Conservation (phyloP, 2,888 invertebrate genomes). For the Gortyna flavago region DNA sequence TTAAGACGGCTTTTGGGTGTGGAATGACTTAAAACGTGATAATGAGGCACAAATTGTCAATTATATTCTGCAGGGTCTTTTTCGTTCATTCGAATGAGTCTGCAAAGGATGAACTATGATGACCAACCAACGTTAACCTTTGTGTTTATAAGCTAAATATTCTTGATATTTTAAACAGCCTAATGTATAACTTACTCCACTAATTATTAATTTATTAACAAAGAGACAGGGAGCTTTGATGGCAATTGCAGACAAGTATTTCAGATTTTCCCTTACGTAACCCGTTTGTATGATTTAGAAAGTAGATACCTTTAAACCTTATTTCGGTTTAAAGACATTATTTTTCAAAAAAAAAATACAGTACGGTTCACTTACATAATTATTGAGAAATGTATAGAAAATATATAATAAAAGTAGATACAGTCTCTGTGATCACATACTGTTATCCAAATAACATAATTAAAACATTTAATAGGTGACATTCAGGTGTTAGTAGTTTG, state of each 20-base stretch:
- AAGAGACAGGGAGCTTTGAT: neutral
- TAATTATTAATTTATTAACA: neutral
- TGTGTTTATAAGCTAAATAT: neutral
- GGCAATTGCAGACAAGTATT: neutral
- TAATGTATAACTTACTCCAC: neutral
- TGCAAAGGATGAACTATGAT: neutral
- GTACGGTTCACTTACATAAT: no score
- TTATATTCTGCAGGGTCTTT: neutral
- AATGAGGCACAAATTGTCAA: slow-evolving; percentile 18
- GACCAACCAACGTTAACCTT: neutral
- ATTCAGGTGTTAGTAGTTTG: no score
- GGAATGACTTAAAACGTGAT: slow-evolving; percentile 7
- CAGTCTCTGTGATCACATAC: no score
- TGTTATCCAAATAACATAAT: no score
- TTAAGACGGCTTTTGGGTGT: slow-evolving; percentile 25
- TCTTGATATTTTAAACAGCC: neutral
- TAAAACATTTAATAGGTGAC: no score
- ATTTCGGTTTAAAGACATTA: no score
- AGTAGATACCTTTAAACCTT: no score
- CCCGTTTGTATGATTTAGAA: neutral
- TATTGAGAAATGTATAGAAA: no score
- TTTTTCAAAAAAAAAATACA: no score
- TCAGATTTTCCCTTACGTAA: neutral
- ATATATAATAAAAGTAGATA: no score
- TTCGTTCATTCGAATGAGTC: neutral